phyloP scores from a whole-genome alignment of 2,797 vertebrate genomes.

The Tachyglossus aculeatus region DNA sequence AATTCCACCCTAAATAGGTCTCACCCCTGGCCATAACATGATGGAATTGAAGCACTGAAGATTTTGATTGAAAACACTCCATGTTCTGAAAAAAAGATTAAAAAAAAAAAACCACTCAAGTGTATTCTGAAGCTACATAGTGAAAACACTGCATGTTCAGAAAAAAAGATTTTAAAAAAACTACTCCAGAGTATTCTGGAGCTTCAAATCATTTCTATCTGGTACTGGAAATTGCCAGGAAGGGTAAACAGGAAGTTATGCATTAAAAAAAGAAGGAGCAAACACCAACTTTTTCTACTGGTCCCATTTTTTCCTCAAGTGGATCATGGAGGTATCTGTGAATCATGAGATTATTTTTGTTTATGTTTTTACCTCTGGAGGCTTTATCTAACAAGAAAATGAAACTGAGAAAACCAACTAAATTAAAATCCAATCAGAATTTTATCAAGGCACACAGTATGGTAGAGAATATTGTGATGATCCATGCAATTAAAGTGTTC shows the following conservation, averaged over 20 bases:
- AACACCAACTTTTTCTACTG: not conserved
- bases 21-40: slow-evolving; percentile 30
- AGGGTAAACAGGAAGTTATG: too few species aligned
- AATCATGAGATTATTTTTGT: not conserved
- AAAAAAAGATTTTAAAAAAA: accelerated
- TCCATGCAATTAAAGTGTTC: slow-evolving; percentile 30
- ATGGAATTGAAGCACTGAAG: slow-evolving; percentile 22
- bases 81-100: not conserved
- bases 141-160: too few species aligned
- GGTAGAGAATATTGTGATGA: not conserved
- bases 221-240: too few species aligned
- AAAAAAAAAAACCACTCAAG: not conserved
- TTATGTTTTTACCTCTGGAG: not conserved
- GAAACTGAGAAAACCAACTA: slow-evolving; percentile 13
- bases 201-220: too few species aligned
- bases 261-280: too few species aligned
- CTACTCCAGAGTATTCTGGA: not conserved
- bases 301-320: not conserved
- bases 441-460: not conserved
- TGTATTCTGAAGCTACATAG: not conserved
- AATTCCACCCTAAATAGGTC: slow-evolving; percentile 60
- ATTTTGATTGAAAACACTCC: slow-evolving; percentile 42
- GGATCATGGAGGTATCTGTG: not conserved
- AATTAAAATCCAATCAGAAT: slow-evolving; percentile 5
- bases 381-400: not conserved